Conservation (phyloP, 2,113 vertebrate genomes). For the Ondatra zibethicus region DNA sequence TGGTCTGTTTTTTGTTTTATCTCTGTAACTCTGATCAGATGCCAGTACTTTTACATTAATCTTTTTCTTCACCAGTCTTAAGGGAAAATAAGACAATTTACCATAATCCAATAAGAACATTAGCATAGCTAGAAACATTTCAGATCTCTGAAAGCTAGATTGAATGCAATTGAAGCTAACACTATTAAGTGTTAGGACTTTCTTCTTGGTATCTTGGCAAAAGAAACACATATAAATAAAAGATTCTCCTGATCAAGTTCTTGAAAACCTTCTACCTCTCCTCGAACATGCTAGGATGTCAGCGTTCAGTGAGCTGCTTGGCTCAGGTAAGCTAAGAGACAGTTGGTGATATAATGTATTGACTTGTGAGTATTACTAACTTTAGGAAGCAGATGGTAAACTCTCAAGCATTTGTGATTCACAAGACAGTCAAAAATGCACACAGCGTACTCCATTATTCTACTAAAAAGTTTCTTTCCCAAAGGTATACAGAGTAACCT, state of each 20-base stretch:
- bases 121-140: conserved; percentile 27
- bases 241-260: background rate
- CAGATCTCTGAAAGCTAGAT: background rate
- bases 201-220: background rate
- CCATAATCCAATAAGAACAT: background rate
- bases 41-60: background rate
- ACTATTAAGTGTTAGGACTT: background rate
- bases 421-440: background rate
- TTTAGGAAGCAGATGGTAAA: conserved; percentile 50
- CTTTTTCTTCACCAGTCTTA: background rate
- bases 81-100: background rate
- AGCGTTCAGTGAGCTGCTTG: background rate
- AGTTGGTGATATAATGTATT: background rate
- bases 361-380: background rate
- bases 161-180: background rate
- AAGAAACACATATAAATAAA: background rate
- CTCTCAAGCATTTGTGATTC: conserved; percentile 24
- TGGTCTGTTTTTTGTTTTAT: background rate
- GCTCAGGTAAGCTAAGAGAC: background rate
- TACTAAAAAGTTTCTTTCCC: conserved; percentile 5
- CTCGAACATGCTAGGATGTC: background rate
- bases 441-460: background rate
- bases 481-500: background rate
- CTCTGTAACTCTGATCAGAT: background rate
- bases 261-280: background rate